Evolutionary conservation across 2,888 invertebrate genomes (phyloP), one percentile per base, ranked within the genome.

Genomic region (Reticulitermes lucifugus): DNA sequence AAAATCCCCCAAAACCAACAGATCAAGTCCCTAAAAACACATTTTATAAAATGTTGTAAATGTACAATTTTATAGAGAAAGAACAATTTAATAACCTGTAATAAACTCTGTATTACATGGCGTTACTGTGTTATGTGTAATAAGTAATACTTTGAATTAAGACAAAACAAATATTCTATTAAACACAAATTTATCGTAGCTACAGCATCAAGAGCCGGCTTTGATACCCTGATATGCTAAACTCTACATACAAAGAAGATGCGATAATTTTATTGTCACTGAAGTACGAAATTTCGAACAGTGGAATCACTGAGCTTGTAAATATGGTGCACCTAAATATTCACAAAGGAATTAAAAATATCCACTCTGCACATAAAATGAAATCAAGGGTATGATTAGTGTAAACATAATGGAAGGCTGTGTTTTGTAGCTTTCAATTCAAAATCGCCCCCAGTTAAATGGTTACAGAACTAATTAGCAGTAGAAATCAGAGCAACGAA

Each of bases 301-400:
- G 21, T 60, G 18, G n/a, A 25, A 22, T 43, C 22, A 77, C 7
- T 46, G 77, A n/a, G 46, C 46, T 41, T 51, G 43, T 46, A 77
- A 77, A 77, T 77, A 51, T 46, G 43, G 22, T 77, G 43, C 77
- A 46, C 77, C 22, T 25, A 77, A 77, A 77, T 77, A 51, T 77
- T 77, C 77, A 77, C 77, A 77, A 77, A 77, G 77, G 46, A 46
- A 60, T 12, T 77, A 46, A 77, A 77, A 77, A 77, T n/a, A 43
- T 35, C 35, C 77, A 46, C 22, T 77, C 22, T 77, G n/a, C 77
- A 25, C 43, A 60, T 21, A 60, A 60, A 60, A 60, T 60, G 60
- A 60, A 60, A 22, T 60, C 21, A 60, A 60, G 60, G 60, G 46
- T 77, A 51, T 73, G 73, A 46, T 77, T 77, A 77, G 51, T n/a